Conservation (phyloP, 2,113 vertebrate genomes). For the Calonectris borealis region DNA sequence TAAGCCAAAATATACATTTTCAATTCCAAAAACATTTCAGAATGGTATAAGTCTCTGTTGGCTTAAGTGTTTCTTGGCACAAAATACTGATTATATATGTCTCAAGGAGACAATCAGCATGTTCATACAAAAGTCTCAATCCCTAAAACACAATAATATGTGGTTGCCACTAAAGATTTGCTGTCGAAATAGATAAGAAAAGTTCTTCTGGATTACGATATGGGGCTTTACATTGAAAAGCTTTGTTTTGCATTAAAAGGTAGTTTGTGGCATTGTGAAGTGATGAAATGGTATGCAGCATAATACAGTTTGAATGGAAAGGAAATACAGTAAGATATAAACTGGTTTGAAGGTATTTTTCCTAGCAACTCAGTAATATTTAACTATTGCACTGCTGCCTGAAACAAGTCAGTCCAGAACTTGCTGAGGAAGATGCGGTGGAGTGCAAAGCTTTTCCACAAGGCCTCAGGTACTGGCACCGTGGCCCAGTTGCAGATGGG, state of each 20-base stretch:
- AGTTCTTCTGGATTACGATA: slow-evolving; percentile 61
- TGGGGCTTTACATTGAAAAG: slow-evolving; percentile 57
- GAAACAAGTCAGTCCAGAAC: background rate
- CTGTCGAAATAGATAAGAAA: slow-evolving; percentile 61
- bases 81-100: slow-evolving; percentile 60
- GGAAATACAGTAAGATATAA: background rate
- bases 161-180: slow-evolving; percentile 67
- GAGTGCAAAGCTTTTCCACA: background rate
- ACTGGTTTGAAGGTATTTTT: background rate
- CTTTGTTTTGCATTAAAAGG: slow-evolving; percentile 55
- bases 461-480: accelerated
- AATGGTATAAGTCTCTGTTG: slow-evolving; percentile 51
- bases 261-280: slow-evolving; percentile 59
- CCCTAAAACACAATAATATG: slow-evolving; percentile 63
- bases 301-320: slow-evolving; percentile 10
- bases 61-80: slow-evolving; percentile 58
- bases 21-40: slow-evolving; percentile 53
- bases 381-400: background rate
- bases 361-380: background rate
- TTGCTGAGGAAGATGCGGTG: background rate
- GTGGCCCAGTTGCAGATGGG: background rate
- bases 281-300: slow-evolving; percentile 47
- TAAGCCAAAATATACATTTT: slow-evolving; percentile 53
- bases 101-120: slow-evolving; percentile 61
- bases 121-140: slow-evolving; percentile 55